These are phyloP conservation scores for Lycodopsis pacificus DNA, from an alignment of 2,797 vertebrate genomes.

Conservation along the genomic window DNA sequence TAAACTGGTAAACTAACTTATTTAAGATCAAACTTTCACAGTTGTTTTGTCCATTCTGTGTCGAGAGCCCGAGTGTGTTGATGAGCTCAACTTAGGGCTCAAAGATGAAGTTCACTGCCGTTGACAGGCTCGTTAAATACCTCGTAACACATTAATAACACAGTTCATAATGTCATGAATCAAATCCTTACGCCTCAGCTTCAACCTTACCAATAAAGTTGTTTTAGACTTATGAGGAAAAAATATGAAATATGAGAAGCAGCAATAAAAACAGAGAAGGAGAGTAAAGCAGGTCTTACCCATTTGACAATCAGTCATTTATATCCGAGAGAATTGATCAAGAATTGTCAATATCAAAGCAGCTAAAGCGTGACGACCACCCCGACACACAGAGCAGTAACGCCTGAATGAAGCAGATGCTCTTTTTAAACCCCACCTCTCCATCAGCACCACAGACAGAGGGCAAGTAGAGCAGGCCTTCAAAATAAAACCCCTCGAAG, in stretches of 20 bases:
- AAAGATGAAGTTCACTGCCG: not conserved
- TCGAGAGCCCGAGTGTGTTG: not conserved
- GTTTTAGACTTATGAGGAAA: not conserved
- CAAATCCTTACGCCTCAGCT: fast-evolving
- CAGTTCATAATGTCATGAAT: not conserved
- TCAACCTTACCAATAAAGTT: not conserved
- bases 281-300: conserved; percentile 53
- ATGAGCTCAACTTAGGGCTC: not conserved
- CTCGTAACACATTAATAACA: not conserved
- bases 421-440: conserved; percentile 53
- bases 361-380: not conserved
- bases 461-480: not conserved
- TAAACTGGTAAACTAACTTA: not conserved
- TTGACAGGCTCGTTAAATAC: not conserved
- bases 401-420: conserved; percentile 43
- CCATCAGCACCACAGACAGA: not conserved
- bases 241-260: not conserved
- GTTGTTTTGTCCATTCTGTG: not conserved
- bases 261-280: not conserved
- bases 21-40: not conserved
- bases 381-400: not conserved
- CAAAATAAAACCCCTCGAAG: conserved; percentile 36
- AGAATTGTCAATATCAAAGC: not conserved
- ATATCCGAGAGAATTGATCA: conserved; percentile 23
- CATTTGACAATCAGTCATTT: conserved; percentile 76